phyloP scores from a whole-genome alignment of 2,888 invertebrate genomes.

The Agrypnus murinus region DNA sequence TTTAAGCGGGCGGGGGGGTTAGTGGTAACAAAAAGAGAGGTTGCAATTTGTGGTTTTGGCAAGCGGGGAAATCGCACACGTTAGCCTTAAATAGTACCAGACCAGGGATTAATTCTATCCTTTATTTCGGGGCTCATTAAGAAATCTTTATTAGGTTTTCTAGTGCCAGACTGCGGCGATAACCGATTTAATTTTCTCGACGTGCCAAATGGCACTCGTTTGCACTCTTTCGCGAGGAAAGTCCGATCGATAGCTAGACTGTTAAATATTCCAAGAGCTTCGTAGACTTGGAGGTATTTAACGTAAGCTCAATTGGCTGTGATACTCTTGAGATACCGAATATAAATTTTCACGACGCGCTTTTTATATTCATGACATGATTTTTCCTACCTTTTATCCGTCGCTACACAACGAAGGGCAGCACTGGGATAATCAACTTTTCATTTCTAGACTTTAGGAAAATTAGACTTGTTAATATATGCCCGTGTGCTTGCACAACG shows the following conservation, averaged over 20 bases:
- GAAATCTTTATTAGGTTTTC: conserved; percentile 32
- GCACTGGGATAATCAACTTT: not conserved
- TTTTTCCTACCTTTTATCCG: conserved; percentile 7
- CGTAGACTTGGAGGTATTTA: conserved; percentile 21
- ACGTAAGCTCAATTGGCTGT: conserved; percentile 27
- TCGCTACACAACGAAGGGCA: not conserved
- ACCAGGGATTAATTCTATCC: conserved; percentile 11
- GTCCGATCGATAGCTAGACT: conserved; percentile 17
- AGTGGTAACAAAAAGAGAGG: not conserved
- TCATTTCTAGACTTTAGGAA: not conserved
- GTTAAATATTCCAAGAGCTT: conserved; percentile 29
- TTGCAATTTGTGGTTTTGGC: conserved; percentile 8
- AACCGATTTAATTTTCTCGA: conserved; percentile 28
- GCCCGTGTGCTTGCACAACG: not conserved
- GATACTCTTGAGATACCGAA: conserved; percentile 18
- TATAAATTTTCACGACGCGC: conserved; percentile 17
- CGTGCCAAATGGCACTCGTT: conserved; percentile 32
- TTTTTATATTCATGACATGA: not conserved
- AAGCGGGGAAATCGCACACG: conserved; percentile 11
- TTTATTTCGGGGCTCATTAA: conserved; percentile 29
- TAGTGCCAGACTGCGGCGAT: conserved; percentile 14
- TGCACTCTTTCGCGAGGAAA: conserved; percentile 19
- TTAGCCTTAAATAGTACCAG: conserved; percentile 4
- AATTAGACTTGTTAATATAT: not conserved
- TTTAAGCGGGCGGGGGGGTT: not conserved